Conservation (phyloP, 2,888 invertebrate genomes). For the Lordiphosa andalusiaca region DNA sequence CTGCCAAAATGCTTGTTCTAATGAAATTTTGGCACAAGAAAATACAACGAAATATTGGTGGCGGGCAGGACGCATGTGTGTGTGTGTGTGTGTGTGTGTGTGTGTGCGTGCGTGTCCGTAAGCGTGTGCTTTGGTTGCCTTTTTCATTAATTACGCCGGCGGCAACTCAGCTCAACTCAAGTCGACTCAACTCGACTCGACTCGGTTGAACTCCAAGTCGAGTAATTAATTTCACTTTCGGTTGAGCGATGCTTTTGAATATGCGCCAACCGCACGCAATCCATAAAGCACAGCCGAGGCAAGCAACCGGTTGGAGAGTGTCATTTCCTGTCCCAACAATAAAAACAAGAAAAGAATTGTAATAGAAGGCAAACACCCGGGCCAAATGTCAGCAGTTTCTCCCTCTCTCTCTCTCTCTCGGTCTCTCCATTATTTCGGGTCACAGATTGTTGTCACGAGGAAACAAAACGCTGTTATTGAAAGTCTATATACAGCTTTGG, state of each 20-base stretch:
- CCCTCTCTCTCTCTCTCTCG: no score
- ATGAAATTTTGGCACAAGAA: conserved; percentile 54
- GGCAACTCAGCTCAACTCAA: conserved; percentile 34
- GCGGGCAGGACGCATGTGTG: neutral
- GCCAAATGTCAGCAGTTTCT: no score
- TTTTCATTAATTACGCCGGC: conserved; percentile 63
- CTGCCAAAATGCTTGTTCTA: conserved; percentile 26
- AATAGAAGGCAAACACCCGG: no score
- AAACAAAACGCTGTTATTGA: no score
- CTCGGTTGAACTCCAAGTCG: conserved; percentile 36
- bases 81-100: conserved; percentile 12
- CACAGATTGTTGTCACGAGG: no score
- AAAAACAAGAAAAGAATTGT: no score
- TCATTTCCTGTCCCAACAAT: no score
- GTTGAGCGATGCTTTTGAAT: conserved; percentile 70
- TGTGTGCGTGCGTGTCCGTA: conserved; percentile 13
- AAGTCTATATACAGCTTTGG: no score
- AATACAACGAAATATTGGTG: conserved; percentile 7
- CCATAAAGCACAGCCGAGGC: conserved; percentile 26
- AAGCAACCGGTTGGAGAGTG: no score
- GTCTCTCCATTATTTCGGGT: no score
- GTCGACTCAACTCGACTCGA: conserved; percentile 24
- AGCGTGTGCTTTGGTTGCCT: conserved; percentile 28
- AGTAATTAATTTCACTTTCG: conserved; percentile 73
- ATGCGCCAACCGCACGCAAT: conserved; percentile 62